phyloP scores from a whole-genome alignment of 2,888 invertebrate species.

The Leucophenga maculata region DNA sequence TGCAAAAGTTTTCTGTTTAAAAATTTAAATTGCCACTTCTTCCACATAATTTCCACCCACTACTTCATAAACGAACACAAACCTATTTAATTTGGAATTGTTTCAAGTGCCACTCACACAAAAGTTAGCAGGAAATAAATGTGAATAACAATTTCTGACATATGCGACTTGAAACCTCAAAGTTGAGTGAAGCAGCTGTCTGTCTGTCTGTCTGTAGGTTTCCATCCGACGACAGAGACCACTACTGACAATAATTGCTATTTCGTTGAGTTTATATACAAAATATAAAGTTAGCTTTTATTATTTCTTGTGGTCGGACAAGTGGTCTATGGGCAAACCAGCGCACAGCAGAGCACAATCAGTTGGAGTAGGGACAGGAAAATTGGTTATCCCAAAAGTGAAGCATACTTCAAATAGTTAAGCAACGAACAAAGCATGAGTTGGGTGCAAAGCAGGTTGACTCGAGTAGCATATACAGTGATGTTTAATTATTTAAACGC shows the following conservation, averaged over 20 bases:
- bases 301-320: not conserved
- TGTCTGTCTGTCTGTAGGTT: not conserved
- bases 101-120: constrained; percentile 6
- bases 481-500: no score
- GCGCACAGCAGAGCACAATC: no score
- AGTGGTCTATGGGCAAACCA: not conserved
- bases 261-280: constrained; percentile 2
- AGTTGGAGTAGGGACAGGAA: no score
- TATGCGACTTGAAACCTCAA: not conserved
- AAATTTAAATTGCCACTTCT: not conserved
- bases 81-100: no score
- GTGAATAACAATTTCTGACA: constrained; percentile 8
- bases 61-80: not conserved
- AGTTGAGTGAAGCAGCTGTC: not conserved
- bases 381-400: no score
- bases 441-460: no score
- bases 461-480: no score
- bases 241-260: constrained; percentile 9
- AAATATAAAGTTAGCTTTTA: constrained; percentile 2
- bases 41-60: not conserved
- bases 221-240: not conserved
- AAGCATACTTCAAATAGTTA: no score
- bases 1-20: not conserved
- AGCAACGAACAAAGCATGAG: no score
- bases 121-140: constrained; percentile 7